phyloP scores from a whole-genome alignment of 2,888 invertebrate species.

The Caenorhabditis sinica region DNA sequence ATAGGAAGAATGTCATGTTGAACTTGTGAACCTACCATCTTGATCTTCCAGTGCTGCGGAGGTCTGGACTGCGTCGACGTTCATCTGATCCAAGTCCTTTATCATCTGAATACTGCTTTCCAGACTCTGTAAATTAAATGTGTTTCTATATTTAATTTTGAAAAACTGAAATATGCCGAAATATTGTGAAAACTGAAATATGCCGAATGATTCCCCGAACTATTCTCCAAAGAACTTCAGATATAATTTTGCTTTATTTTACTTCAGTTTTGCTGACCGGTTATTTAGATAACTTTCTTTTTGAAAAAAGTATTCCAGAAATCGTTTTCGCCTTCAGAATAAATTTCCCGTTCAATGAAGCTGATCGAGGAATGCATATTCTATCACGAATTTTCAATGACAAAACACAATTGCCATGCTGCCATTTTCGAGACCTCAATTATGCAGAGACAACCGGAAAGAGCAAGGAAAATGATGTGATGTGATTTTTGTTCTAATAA shows the following conservation, averaged over 20 bases:
- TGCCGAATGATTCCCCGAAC: no score
- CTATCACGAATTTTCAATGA: conserved; percentile 24
- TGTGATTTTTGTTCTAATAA: conserved; percentile 30
- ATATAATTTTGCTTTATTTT: no score
- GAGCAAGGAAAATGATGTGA: conserved; percentile 34
- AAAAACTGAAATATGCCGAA: no score
- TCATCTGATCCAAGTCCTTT: conserved; percentile 66
- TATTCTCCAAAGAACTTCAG: no score
- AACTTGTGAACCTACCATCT: conserved; percentile 65
- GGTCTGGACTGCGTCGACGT: conserved; percentile 69
- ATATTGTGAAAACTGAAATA: no score
- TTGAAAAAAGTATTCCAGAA: not conserved
- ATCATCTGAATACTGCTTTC: conserved; percentile 71
- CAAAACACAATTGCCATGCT: conserved; percentile 32
- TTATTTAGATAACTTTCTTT: no score
- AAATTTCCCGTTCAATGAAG: not conserved
- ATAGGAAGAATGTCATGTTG: not conserved
- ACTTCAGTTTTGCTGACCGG: no score
- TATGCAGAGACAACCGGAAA: conserved; percentile 51
- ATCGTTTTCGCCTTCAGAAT: no score
- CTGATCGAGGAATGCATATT: not conserved
- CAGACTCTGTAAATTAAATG: not conserved
- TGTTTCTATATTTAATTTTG: no score
- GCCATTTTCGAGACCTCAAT: conserved; percentile 41
- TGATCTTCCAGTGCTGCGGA: conserved; percentile 73